These are phyloP conservation scores for Huso huso DNA, from an alignment of 2,797 vertebrate species.

Conservation along the genomic window DNA sequence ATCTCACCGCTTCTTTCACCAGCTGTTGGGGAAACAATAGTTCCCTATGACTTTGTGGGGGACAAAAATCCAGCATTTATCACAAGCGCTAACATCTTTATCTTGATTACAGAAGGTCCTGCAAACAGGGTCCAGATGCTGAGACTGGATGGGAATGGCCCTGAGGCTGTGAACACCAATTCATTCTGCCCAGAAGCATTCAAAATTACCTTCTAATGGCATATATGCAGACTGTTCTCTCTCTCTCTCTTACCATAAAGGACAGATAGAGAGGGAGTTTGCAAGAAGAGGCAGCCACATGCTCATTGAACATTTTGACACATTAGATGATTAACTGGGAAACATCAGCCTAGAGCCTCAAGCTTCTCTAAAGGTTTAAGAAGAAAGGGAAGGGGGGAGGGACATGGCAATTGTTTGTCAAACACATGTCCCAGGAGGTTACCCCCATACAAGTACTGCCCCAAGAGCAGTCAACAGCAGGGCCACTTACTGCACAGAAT, in stretches of 20 bases:
- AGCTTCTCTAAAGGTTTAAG: conserved; percentile 20
- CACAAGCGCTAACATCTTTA: conserved; percentile 2
- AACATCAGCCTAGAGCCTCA: conserved; percentile 22
- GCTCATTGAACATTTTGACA: conserved; percentile 34
- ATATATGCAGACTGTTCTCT: conserved; percentile 20
- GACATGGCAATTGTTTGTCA: conserved; percentile 19
- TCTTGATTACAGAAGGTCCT: neutral
- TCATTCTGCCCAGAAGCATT: conserved; percentile 26
- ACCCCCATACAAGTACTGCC: neutral
- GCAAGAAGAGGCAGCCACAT: conserved; percentile 28
- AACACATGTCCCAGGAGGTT: conserved; percentile 10
- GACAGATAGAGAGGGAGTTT: conserved; percentile 17
- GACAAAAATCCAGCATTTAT: neutral
- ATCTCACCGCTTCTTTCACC: neutral
- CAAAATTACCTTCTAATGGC: conserved; percentile 26
- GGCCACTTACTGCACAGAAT: conserved; percentile 5
- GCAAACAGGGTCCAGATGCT: neutral
- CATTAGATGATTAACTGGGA: conserved; percentile 30
- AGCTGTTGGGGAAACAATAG: conserved; percentile 1
- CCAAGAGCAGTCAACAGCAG: conserved; percentile 10
- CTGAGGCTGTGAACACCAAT: conserved; percentile 21
- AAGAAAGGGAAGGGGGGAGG: conserved; percentile 19
- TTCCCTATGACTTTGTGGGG: neutral
- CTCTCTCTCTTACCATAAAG: too few relatives aligned
- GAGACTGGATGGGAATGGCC: conserved; percentile 27